A percentile compares a stretch with the other conserved stretches of the same genome.
Conservation (phyloP, 2,888 invertebrate species). For the Chalcis sispes region DNA sequence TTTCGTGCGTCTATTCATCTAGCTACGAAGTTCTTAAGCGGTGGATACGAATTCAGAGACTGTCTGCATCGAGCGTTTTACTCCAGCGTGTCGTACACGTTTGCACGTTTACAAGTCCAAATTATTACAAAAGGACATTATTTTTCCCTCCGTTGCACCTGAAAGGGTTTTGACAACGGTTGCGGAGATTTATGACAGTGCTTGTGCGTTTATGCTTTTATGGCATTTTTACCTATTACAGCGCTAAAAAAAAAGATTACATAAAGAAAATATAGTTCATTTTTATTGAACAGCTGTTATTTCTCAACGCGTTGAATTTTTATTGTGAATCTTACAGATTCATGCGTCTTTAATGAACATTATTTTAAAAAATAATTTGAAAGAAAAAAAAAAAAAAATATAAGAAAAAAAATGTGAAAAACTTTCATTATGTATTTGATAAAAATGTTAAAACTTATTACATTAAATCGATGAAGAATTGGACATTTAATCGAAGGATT, state of each 20-base stretch:
- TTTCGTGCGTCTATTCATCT: conserved; percentile 40
- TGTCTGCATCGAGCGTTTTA: conserved; percentile 27
- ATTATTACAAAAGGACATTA: conserved; percentile 42
- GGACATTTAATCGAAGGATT: conserved; percentile 15
- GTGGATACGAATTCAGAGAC: background rate
- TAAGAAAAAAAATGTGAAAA: no score
- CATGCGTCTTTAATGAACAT: no score
- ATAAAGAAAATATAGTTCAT: no score
- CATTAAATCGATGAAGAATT: conserved; percentile 26
- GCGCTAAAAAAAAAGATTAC: no score
- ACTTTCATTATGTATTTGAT: no score
- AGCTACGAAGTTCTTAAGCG: conserved; percentile 41
- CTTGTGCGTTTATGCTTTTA: no score
- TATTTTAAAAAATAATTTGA: background rate
- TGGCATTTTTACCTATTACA: no score
- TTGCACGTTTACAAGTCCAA: conserved; percentile 42
- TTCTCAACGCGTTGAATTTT: no score
- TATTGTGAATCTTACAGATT: no score
- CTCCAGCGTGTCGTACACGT: no score
- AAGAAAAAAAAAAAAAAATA: background rate
- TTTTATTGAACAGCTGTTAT: no score
- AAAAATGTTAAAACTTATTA: no score
- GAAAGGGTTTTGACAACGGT: background rate
- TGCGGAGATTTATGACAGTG: conserved; percentile 39
- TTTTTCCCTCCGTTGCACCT: conserved; percentile 19